Evolutionary conservation across 2,888 invertebrate species (phyloP).

Genomic region (Agrotis puta): DNA sequence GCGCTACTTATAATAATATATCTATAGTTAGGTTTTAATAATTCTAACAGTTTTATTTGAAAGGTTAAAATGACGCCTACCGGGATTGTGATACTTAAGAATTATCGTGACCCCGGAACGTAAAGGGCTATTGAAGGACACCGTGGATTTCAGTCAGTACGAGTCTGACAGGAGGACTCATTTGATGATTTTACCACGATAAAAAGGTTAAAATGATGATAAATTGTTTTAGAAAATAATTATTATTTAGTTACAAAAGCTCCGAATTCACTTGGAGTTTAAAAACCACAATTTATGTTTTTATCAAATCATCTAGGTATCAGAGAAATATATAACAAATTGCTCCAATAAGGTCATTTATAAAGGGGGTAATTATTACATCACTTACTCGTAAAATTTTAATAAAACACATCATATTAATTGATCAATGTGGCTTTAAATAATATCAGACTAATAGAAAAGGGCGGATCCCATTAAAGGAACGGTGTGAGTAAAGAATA

Average conservation of each 20-base stretch:
- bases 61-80: neutral
- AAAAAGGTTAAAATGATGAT: neutral
- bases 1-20: no score
- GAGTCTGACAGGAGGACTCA: no score
- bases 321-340: neutral
- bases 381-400: conserved; percentile 11
- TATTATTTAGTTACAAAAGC: no score
- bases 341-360: neutral
- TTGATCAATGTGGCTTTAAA: neutral
- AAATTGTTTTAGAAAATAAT: no score
- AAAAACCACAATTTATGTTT: neutral
- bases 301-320: no score
- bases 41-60: neutral
- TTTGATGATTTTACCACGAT: no score
- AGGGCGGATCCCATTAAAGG: neutral
- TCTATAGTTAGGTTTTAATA: no score
- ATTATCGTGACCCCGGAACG: no score
- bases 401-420: conserved; percentile 21
- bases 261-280: neutral
- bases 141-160: no score
- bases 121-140: no score
- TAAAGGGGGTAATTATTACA: conserved; percentile 12
- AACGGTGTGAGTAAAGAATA: neutral
- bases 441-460: neutral
- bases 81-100: no score